phyloP scores from a whole-genome alignment of 2,113 vertebrate species.

The Gymnarchus niloticus region DNA sequence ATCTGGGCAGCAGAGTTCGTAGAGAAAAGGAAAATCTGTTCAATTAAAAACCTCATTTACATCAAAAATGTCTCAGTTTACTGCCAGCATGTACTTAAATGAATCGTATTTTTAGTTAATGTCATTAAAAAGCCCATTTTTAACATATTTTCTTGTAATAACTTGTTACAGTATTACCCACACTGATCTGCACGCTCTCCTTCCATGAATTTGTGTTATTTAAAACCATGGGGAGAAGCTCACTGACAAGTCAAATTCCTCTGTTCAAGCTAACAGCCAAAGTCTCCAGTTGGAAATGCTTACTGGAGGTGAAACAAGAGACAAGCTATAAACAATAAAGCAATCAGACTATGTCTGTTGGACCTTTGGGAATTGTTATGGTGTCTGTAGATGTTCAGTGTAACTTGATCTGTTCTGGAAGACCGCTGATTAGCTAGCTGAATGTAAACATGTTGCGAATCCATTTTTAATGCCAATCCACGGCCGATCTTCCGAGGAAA shows the following conservation, averaged over 20 bases:
- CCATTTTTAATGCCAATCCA: background rate
- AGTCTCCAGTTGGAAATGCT: background rate
- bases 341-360: background rate
- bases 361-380: background rate
- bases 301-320: background rate
- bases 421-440: too few species aligned
- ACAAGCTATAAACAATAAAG: background rate
- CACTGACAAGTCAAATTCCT: background rate
- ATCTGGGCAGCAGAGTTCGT: background rate
- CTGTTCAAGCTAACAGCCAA: background rate
- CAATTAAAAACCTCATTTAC: background rate
- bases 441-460: background rate
- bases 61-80: background rate
- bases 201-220: background rate
- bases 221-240: background rate
- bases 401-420: background rate
- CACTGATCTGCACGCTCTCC: background rate
- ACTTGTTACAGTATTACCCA: background rate
- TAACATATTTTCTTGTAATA: background rate
- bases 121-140: background rate
- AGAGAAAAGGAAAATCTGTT: background rate
- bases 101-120: background rate
- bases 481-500: background rate
- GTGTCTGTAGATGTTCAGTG: background rate
- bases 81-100: background rate